phyloP scores from a whole-genome alignment of 2,888 invertebrate species.

The Microplitis deprimator region DNA sequence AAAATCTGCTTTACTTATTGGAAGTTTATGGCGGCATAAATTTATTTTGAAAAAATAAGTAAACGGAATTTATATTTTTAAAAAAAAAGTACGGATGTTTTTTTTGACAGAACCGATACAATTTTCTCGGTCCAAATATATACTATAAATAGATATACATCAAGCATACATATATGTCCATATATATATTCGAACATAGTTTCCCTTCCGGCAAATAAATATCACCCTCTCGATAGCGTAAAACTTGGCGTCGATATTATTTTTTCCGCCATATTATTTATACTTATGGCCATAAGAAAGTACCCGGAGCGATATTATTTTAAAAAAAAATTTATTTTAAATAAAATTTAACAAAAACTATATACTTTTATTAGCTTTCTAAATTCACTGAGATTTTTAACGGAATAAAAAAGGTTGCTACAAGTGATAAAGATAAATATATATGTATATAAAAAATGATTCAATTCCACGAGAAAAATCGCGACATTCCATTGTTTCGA shows the following conservation, averaged over 20 bases:
- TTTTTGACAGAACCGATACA: background rate
- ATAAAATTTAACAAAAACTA: background rate
- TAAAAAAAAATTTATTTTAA: background rate
- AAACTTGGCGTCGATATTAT: slow-evolving; percentile 6
- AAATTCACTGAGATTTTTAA: background rate
- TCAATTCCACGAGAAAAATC: background rate
- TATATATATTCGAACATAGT: slow-evolving; percentile 8
- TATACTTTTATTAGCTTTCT: background rate
- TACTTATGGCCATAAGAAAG: slow-evolving; percentile 1
- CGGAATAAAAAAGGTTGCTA: background rate
- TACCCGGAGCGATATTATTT: background rate
- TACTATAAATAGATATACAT: background rate
- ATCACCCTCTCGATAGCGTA: slow-evolving; percentile 38
- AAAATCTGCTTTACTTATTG: no score
- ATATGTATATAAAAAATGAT: background rate
- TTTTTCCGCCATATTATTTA: slow-evolving; percentile 18
- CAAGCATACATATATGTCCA: background rate
- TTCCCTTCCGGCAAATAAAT: slow-evolving; percentile 20
- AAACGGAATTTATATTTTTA: background rate
- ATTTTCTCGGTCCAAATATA: background rate
- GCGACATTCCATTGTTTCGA: background rate
- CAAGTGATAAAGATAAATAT: background rate
- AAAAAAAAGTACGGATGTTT: background rate
- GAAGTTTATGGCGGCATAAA: no score
- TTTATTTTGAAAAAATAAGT: no score